A percentile compares a stretch with the other conserved stretches of the same genome.
phyloP scores from a whole-genome alignment of 1,140 invertebrate species.

The Listronotus oregonensis region DNA sequence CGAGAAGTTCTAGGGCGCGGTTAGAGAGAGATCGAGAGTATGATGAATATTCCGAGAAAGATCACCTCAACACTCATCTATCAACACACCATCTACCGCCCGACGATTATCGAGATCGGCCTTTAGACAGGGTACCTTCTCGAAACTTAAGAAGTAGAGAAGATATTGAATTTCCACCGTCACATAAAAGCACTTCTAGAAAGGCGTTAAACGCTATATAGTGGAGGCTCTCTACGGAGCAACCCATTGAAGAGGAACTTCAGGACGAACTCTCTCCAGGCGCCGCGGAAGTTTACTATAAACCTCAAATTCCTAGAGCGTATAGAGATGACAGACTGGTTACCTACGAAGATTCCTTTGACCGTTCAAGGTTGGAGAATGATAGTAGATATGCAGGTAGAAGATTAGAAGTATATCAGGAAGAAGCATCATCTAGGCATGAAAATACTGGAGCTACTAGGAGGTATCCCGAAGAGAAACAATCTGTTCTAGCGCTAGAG shows the following conservation, averaged over 20 bases:
- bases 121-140: constrained; percentile 43
- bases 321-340: constrained; percentile 49
- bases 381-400: constrained; percentile 35
- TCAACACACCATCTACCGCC: constrained; percentile 42
- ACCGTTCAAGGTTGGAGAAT: constrained; percentile 33
- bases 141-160: constrained; percentile 51
- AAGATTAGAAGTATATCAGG: constrained; percentile 24
- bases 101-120: constrained; percentile 51
- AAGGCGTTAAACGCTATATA: constrained; percentile 61
- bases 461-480: constrained; percentile 36
- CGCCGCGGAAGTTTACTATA: constrained; percentile 49
- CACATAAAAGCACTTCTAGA: constrained; percentile 59
- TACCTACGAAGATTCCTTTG: constrained; percentile 36
- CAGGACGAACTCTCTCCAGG: constrained; percentile 50
- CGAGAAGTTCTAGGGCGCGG: constrained; percentile 46
- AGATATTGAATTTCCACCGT: constrained; percentile 59
- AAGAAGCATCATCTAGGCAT: constrained; percentile 26
- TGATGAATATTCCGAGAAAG: constrained; percentile 55
- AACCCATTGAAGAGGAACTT: constrained; percentile 56
- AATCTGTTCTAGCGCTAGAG: constrained; percentile 27
- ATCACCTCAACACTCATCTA: constrained; percentile 43
- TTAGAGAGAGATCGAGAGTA: constrained; percentile 56
- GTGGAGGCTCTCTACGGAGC: constrained; percentile 58
- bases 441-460: constrained; percentile 35
- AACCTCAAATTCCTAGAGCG: constrained; percentile 53